These are phyloP conservation scores for Drosophila leontia DNA, from an alignment of 1,140 invertebrate genomes.

Conservation along the genomic window DNA sequence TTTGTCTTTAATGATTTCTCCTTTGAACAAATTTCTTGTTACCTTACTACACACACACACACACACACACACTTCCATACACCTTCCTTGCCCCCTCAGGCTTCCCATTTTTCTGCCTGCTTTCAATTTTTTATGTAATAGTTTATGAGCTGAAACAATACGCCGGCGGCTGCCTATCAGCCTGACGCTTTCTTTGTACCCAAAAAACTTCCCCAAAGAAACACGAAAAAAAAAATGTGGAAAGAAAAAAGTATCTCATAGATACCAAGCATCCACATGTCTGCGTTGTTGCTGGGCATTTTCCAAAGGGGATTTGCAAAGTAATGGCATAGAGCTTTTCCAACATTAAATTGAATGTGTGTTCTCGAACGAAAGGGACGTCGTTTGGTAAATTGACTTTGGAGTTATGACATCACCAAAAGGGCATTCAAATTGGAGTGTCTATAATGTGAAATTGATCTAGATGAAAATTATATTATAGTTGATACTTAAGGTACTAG, in stretches of 20 bases:
- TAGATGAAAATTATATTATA: too few species aligned
- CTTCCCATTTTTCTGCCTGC: conserved; percentile 25
- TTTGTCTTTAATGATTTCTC: conserved; percentile 75
- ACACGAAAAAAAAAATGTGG: not conserved
- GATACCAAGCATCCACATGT: conserved; percentile 34
- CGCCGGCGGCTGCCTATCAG: conserved; percentile 45
- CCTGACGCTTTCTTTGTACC: conserved; percentile 54
- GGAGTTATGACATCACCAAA: not conserved
- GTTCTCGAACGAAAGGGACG: not conserved
- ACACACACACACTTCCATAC: not conserved
- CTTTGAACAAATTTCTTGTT: conserved; percentile 75
- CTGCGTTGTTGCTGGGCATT: conserved; percentile 3
- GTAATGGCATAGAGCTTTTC: conserved; percentile 39
- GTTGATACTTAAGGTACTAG: too few species aligned
- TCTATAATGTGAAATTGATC: not conserved
- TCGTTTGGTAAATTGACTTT: not conserved
- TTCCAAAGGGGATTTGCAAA: conserved; percentile 32
- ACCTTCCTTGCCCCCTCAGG: conserved; percentile 10
- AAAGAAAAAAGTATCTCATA: conserved; percentile 44
- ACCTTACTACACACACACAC: conserved; percentile 33
- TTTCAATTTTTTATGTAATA: conserved; percentile 74
- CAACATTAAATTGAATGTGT: conserved; percentile 38
- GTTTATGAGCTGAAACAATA: conserved; percentile 68
- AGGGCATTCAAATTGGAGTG: not conserved
- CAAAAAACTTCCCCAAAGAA: conserved; percentile 34